Evolutionary conservation across 2,113 vertebrate genomes (phyloP).

Genomic region (Phainopepla nitens): DNA sequence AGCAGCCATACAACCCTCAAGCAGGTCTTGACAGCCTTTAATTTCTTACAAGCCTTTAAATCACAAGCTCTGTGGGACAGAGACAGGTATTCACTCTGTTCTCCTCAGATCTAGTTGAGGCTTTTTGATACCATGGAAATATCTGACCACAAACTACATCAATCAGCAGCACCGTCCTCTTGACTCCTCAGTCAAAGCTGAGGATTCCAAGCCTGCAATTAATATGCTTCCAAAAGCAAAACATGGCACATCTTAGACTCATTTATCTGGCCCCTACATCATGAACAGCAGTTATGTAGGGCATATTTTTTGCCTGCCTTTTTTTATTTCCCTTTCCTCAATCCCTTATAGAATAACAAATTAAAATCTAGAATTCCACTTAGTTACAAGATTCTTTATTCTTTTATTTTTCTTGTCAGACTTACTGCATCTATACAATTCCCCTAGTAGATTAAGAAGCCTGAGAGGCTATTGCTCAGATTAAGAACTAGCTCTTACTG

Average conservation of each 20-base stretch:
- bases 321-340: not conserved
- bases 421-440: slow-evolving; percentile 38
- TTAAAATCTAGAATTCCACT: slow-evolving; percentile 15
- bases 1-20: not conserved
- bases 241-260: not conserved
- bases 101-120: not conserved
- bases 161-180: not conserved
- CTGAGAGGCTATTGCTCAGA: slow-evolving; percentile 31
- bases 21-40: not conserved
- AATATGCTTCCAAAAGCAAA: not conserved
- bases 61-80: not conserved
- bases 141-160: not conserved
- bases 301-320: not conserved
- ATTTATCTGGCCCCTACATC: not conserved
- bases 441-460: slow-evolving; percentile 40
- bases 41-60: not conserved
- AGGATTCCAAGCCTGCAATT: not conserved
- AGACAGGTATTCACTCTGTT: not conserved
- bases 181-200: not conserved
- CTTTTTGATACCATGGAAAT: not conserved
- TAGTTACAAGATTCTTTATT: not conserved
- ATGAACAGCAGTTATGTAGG: not conserved
- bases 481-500: slow-evolving; percentile 33
- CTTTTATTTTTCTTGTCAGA: slow-evolving; percentile 51
- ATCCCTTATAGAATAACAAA: not conserved